Evolutionary conservation across 2,888 invertebrate genomes (phyloP), one percentile per base, ranked within the genome.

Genomic region (Metalampra italica): DNA sequence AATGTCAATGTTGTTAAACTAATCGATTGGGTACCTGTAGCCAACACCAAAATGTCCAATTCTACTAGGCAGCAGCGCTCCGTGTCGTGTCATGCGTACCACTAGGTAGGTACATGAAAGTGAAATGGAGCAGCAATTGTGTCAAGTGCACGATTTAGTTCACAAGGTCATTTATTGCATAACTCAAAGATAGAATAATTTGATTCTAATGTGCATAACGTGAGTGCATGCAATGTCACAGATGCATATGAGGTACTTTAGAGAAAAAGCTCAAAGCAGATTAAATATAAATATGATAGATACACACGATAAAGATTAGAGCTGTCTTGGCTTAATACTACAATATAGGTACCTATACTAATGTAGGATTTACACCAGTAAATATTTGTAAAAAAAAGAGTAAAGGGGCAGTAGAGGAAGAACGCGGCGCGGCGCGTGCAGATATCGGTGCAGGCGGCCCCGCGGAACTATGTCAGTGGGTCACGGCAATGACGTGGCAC

Each of bases 381-480:
- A 44, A 45, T 37, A 38, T 14, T 61, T 50, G 56, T 59, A 61
- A 66, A 69, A 69, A 66, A 69, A 69, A 69, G 68, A 68, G 66
- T 68, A 72, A 72, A 73, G 75, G 72, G 74, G 75, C 71, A 73
- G 73, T 69, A 68, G 72, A 78, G 78, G 78, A 77, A 79, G 78
- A 78, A 76, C 74, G 75, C 75, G 78, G 75, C 77, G 82, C 83
- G 84, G 75, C 77, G 82, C 83, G 84, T 85, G 82, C 84, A 84
- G 83, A 81, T 82, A 82, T 82, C 82, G 83, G 78, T 82, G 87
- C 87, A 86, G 82, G 85, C 87, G 88, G 90, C 91, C 89, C 90
- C 88, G 88, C 85, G 85, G 87, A 92, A 86, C 90, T 92, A 82
- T 92, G 92, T 92, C 92, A 92, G 92, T 92, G 90, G 92, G 92